Conservation (phyloP, 2,113 vertebrate genomes). For the Echinops telfairi region DNA sequence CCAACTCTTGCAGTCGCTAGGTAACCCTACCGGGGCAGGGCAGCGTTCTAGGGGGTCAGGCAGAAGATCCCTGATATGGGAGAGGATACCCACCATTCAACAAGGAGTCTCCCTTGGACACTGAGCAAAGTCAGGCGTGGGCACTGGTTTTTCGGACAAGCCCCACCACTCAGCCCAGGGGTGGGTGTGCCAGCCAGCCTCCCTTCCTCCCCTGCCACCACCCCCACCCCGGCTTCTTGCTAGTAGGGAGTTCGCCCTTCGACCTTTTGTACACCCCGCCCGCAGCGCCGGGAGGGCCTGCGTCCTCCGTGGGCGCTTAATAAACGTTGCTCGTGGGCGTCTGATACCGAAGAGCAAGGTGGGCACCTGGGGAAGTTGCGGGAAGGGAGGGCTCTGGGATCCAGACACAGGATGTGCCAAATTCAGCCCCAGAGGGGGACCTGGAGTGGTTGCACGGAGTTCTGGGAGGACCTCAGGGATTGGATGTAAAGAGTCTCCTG, state of each 20-base stretch:
- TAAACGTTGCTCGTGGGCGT: constrained; percentile 56
- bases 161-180: not conserved
- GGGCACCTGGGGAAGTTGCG: not conserved
- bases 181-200: not conserved
- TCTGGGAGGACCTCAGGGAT: not conserved
- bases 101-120: not conserved
- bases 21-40: not conserved
- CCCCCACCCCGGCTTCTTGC: not conserved
- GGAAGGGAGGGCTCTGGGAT: constrained; percentile 46
- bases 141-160: not conserved
- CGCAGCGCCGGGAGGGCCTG: not conserved
- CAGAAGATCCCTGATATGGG: not conserved
- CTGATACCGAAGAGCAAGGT: not conserved
- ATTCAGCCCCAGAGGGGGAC: not conserved
- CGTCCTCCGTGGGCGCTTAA: not conserved
- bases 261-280: not conserved
- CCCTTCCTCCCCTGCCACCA: not conserved
- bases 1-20: rapidly evolving
- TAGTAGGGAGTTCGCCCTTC: not conserved
- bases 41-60: not conserved
- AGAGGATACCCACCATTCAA: not conserved
- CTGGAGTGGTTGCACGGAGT: not conserved
- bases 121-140: not conserved
- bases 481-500: not conserved
- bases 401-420: not conserved